Base-by-base conservation (phyloP, 2,888 invertebrate genomes). In the Crematogaster levior region DNA sequence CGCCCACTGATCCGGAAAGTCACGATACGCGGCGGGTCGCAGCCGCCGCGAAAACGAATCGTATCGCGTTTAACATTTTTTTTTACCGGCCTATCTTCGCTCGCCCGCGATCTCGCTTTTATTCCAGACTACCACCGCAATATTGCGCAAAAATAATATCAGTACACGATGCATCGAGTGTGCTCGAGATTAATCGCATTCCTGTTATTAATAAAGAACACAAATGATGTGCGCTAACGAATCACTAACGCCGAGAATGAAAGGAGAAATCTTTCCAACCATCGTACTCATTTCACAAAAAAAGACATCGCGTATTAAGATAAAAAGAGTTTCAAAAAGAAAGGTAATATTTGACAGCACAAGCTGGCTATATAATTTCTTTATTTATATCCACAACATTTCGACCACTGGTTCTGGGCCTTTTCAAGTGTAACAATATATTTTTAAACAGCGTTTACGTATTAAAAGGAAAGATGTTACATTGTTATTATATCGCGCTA, bases 1-100 rank as follows among this genome's bases (percentile, higher is more conserved):
- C 83, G 84, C 70, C 65, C 89, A 90, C 43, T 90, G 89, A 90
- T 90, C 87, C 79, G 89, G 90, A 89, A 89, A 88, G 89, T 79
- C 81, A 86, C 87, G 89, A 89, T 90, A 89, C 70, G 83, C 77
- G 72, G 18, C 58, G 84, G 81, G 84, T 74, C 66, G 81, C 77
- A 70, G 61, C 75, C 74, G 60, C 80, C 80, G 84, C 77, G 73
- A 81, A 51, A 87, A 84, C 86, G 82, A 86, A 88, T 87, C 79
- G 80, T 82, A 88, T 87, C 86, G 82, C 65, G 79, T 63, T 83
- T 79, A 88, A 88, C 86, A 81, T 88, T 86, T 60, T 83, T 61
- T 86, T 86, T 77, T 18, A 27, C 66, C 43, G 3, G 66, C 21
- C 77, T 61, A 75, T 81, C 53, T 81, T 81, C 63, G 53, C 24